Conservation (phyloP, 2,888 invertebrate genomes). For the Esperia sulphurella region DNA sequence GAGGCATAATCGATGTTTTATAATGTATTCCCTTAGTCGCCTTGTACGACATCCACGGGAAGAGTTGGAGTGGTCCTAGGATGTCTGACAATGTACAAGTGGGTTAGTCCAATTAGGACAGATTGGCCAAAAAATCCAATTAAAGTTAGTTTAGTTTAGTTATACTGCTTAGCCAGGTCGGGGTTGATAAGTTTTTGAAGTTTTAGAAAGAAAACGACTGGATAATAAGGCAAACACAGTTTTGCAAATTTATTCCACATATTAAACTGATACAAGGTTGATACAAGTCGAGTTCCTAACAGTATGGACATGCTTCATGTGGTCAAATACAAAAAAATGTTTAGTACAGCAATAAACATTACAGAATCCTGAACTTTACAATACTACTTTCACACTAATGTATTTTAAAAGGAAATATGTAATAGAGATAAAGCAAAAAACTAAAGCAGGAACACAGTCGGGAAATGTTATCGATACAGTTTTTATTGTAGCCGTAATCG, state of each 20-base stretch:
- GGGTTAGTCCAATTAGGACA: no score
- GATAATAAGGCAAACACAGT: conserved; percentile 79
- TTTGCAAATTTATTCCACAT: conserved; percentile 79
- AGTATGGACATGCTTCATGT: conserved; percentile 72
- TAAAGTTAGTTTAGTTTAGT: no score
- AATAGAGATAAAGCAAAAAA: conserved; percentile 78
- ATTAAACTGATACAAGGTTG: conserved; percentile 78
- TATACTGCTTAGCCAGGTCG: no score
- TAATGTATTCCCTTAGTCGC: no score
- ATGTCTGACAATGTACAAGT: no score
- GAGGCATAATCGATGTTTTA: no score
- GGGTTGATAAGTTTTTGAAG: no score
- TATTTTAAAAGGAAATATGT: conserved; percentile 72
- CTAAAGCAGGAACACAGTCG: conserved; percentile 78
- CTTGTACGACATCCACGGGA: no score
- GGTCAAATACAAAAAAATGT: conserved; percentile 70
- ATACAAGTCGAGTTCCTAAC: conserved; percentile 76
- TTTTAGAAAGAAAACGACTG: conserved; percentile 44
- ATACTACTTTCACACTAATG: conserved; percentile 77
- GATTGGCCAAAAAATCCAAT: no score
- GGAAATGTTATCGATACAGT: conserved; percentile 75
- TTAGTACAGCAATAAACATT: conserved; percentile 74
- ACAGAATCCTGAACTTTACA: conserved; percentile 76
- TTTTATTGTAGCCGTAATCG: conserved; percentile 73
- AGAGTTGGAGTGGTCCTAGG: no score